These are phyloP conservation scores for human (Homo sapiens) DNA, from an alignment of 2,113 vertebrate genomes.

Conservation along the genomic window DNA sequence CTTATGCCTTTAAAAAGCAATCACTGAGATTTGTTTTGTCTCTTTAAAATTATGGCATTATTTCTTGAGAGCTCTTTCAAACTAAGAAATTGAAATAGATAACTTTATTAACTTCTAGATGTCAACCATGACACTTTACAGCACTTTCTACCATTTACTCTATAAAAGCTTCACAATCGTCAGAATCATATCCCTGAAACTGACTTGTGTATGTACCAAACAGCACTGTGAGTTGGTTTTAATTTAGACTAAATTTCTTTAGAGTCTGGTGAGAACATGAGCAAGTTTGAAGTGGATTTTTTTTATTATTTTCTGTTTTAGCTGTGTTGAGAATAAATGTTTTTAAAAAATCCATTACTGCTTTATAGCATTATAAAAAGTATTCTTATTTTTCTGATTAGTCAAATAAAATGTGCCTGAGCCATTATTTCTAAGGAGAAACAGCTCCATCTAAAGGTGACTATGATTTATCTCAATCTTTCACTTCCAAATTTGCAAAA, in stretches of 20 bases:
- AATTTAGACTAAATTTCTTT: background rate
- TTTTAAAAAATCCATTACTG: background rate
- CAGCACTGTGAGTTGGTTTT: background rate
- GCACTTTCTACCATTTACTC: background rate
- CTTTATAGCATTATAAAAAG: background rate
- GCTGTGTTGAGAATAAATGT: conserved; percentile 6
- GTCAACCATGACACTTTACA: background rate
- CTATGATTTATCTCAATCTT: background rate
- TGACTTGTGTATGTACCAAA: background rate
- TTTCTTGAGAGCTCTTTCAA: background rate
- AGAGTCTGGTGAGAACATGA: conserved; percentile 6
- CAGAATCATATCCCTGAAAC: background rate
- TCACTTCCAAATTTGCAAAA: background rate
- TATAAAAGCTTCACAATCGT: background rate
- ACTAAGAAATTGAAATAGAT: background rate
- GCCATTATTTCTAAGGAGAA: conserved; percentile 35
- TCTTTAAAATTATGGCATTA: background rate
- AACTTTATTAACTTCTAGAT: background rate
- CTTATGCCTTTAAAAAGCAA: background rate
- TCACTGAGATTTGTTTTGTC: background rate
- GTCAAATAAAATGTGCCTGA: background rate
- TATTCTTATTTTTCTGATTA: conserved; percentile 4
- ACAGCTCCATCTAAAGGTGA: conserved; percentile 57
- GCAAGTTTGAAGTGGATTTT: background rate
- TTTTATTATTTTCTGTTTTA: conserved; percentile 33